Percentiles rank a stretch among this genome's conserved stretches.
phyloP scores from a whole-genome alignment of 1,140 invertebrate species.

The Solenopsis invicta region DNA sequence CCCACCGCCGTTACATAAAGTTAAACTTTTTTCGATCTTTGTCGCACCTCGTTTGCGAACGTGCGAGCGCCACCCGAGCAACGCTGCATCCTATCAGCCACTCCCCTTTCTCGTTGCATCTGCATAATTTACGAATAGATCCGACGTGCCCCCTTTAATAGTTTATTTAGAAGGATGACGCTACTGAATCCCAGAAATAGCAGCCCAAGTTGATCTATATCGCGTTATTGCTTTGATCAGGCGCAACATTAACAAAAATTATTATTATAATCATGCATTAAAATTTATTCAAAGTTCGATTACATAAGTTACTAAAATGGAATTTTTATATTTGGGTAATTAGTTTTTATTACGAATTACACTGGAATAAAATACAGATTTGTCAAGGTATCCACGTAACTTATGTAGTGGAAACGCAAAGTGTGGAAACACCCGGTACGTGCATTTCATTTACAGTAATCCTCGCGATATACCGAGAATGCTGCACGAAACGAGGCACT shows the following conservation, averaged over 20 bases:
- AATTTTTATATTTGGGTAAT: not conserved
- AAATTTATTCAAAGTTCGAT: not conserved
- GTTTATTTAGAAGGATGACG: constrained; percentile 49
- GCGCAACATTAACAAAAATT: not conserved
- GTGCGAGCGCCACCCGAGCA: constrained; percentile 38
- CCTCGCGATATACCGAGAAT: constrained; percentile 18
- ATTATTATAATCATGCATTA: not conserved
- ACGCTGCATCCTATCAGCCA: constrained; percentile 36
- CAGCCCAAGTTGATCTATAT: not conserved
- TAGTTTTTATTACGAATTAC: not conserved
- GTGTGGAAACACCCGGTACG: not conserved
- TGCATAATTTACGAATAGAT: constrained; percentile 64
- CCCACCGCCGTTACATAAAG: constrained; percentile 33
- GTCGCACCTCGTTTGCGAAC: constrained; percentile 61
- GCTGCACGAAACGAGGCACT: constrained; percentile 3
- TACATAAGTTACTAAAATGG: not conserved
- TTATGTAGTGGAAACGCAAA: not conserved
- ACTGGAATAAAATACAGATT: not conserved
- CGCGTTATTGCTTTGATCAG: not conserved
- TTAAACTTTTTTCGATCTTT: constrained; percentile 45
- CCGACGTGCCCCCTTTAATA: constrained; percentile 24
- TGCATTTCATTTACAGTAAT: constrained; percentile 18
- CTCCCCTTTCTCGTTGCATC: constrained; percentile 41
- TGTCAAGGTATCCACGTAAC: not conserved
- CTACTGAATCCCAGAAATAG: constrained; percentile 21